Evolutionary conservation across 92 coral and sea anemone species (phyloP), one percentile per base, ranked within the genome.

Genomic region (Bergia puertoricense): DNA sequence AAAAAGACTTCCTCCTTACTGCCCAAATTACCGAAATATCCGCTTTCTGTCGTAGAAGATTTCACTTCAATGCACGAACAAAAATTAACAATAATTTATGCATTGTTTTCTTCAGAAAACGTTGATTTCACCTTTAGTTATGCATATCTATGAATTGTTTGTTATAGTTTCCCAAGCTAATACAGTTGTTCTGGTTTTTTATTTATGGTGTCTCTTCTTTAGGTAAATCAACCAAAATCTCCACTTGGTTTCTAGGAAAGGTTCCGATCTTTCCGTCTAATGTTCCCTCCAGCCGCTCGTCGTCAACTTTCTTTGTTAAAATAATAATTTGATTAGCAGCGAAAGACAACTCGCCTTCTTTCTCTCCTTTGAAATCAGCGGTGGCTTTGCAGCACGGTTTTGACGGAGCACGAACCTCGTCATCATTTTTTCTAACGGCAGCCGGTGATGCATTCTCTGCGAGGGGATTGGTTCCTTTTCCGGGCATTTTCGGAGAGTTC

Each of bases 401-500:
- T 41, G 79, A 75, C 6, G 57, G 71, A 72, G 88, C 69, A 18
- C 57, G 37, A 13, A 56, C 15, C 13, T 85, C 88, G 45, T 79
- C 89, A 5, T 36, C 68, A 16, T 71, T 84, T 59, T 13, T 56
- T 48, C 77, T 50, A 5, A 20, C 6, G 54, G 54, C 73, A 14
- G 76, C 74, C 76, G 90, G 86, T 82, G 62, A 93, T 91, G 91
- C 89, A 76, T 88, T 91, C 56, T 85, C 93, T 71, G 98, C 98
- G 89, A 95, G 92, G 71, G 98, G 98, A 90, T 93, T 95, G 84
- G 86, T 93, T 89, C 94, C 92, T 92, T 95, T 95, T 77, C 91
- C 96, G 91, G 91, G 81, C 51, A 77, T 79, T 80, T 39, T 86
- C 77, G 74, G 83, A 77, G 40, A 85, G 59, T 81, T 78, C 11